A percentile compares a stretch with the other conserved stretches of the same genome.
Conservation (phyloP, 1,140 invertebrate genomes). For the Drosophila ananassae region DNA sequence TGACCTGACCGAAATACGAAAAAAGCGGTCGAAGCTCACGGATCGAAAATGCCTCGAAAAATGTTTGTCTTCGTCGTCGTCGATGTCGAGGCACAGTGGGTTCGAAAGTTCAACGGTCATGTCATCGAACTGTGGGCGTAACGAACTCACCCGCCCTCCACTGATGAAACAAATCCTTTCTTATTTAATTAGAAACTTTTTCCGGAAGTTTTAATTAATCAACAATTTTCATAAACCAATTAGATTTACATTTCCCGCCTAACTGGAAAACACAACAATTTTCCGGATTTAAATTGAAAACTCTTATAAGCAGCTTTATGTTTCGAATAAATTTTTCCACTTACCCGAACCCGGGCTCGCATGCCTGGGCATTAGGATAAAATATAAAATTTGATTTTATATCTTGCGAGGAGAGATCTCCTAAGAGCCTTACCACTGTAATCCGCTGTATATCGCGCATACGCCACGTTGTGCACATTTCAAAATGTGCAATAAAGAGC, state of each 20-base stretch:
- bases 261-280: not conserved
- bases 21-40: conserved; percentile 48
- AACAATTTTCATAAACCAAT: not conserved
- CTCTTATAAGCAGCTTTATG: not conserved
- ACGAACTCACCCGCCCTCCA: not conserved
- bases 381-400: conserved; percentile 9
- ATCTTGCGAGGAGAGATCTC: conserved; percentile 5
- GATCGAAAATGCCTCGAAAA: conserved; percentile 38
- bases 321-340: not conserved
- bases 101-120: not conserved
- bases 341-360: not conserved
- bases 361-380: not conserved
- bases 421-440: conserved; percentile 15
- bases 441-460: conserved; percentile 41
- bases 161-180: not conserved
- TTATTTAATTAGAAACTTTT: not conserved
- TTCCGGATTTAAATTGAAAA: not conserved
- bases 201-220: not conserved
- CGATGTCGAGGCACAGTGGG: conserved; percentile 22
- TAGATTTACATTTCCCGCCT: not conserved
- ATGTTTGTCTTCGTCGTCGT: conserved; percentile 58
- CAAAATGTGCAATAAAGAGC: conserved; percentile 73
- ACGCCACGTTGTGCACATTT: conserved; percentile 47
- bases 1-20: conserved; percentile 76
- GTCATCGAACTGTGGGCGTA: not conserved